Evolutionary conservation across 1,140 invertebrate genomes (phyloP).

Genomic region (Micrasema minimum): DNA sequence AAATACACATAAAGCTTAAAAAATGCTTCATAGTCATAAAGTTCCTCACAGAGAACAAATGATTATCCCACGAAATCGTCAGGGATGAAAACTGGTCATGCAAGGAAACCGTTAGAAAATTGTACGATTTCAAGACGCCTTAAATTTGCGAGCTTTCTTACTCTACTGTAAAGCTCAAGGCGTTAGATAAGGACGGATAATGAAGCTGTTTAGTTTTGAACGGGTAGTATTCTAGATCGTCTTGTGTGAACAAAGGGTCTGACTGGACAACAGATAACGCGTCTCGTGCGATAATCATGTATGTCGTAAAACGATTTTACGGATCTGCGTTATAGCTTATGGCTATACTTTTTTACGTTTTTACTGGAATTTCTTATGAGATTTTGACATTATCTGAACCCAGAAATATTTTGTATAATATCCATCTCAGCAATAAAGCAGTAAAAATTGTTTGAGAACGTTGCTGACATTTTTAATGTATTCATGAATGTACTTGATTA

Average conservation of each 20-base stretch:
- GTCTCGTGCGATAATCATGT: conserved; percentile 35
- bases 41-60: conserved; percentile 47
- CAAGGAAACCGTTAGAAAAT: neutral
- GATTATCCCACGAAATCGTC: conserved; percentile 50
- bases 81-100: conserved; percentile 2
- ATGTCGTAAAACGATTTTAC: conserved; percentile 41
- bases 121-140: conserved; percentile 5
- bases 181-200: conserved; percentile 2
- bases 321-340: conserved; percentile 19
- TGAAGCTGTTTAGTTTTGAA: conserved; percentile 1
- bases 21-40: conserved; percentile 49
- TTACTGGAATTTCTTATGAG: conserved; percentile 2
- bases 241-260: conserved; percentile 5
- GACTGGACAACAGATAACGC: conserved; percentile 38
- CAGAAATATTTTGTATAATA: too few relatives aligned
- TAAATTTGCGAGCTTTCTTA: neutral
- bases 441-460: too few relatives aligned
- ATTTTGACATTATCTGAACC: neutral
- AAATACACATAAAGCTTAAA: conserved; percentile 49
- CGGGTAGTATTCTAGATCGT: conserved; percentile 1
- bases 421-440: too few relatives aligned
- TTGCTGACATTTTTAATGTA: too few relatives aligned
- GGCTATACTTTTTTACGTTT: conserved; percentile 16
- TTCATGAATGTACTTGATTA: too few relatives aligned
- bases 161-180: neutral